Conservation (phyloP, 1,140 invertebrate species). For the Ruditapes philippinarum region DNA sequence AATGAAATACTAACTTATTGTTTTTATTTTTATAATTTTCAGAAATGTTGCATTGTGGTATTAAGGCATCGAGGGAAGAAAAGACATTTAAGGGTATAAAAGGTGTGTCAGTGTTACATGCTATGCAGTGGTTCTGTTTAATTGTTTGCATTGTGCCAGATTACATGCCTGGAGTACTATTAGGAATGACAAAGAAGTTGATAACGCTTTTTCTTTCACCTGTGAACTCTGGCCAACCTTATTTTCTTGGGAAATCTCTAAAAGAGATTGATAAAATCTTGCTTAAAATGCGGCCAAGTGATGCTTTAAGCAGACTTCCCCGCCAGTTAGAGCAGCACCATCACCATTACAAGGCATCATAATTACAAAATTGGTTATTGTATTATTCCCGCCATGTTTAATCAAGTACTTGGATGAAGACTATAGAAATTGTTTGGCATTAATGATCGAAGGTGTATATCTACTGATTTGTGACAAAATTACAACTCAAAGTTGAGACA, state of each 20-base stretch:
- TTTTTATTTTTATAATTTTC: too few relatives aligned
- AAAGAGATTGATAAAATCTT: constrained; percentile 44
- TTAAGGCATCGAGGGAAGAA: too few relatives aligned
- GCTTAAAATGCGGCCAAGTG: constrained; percentile 37
- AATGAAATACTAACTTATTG: too few relatives aligned
- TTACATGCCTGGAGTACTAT: constrained; percentile 61
- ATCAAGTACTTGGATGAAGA: neutral
- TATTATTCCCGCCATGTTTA: constrained; percentile 58
- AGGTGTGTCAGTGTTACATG: too few relatives aligned
- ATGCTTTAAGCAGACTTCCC: constrained; percentile 50
- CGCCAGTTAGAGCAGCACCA: constrained; percentile 57
- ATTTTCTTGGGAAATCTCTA: constrained; percentile 59
- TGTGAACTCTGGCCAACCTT: constrained; percentile 32
- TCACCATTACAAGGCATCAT: constrained; percentile 54
- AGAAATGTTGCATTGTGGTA: too few relatives aligned
- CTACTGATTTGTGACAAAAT: constrained; percentile 45
- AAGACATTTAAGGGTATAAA: too few relatives aligned
- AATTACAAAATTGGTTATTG: constrained; percentile 58
- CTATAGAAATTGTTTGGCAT: constrained; percentile 11
- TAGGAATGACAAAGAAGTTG: constrained; percentile 49
- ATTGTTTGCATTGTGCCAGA: constrained; percentile 41
- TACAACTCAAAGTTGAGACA: neutral
- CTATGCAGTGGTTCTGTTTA: constrained; percentile 47
- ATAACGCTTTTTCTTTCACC: constrained; percentile 44
- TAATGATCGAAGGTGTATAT: constrained; percentile 36